Conservation (phyloP, 2,113 vertebrate species). For the Reinhardtius hippoglossoides region DNA sequence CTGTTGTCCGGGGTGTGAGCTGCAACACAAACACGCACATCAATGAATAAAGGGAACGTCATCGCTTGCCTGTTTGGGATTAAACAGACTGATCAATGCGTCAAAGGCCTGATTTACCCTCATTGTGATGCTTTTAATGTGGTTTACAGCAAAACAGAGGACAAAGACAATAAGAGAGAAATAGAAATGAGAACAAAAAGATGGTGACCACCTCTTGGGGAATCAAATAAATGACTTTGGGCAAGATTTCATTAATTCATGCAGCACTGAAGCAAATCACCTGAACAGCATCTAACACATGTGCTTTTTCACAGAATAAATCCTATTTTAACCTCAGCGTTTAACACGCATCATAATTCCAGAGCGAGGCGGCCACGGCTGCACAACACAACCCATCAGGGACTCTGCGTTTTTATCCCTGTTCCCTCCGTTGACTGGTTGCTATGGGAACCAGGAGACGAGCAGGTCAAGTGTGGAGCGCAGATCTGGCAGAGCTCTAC, state of each 20-base stretch:
- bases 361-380: background rate
- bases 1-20: constrained; percentile 99
- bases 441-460: constrained; percentile 61
- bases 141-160: background rate
- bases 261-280: too few species aligned
- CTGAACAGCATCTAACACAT: too few species aligned
- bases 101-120: background rate
- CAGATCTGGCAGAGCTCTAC: constrained; percentile 59
- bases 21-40: constrained; percentile 58
- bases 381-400: background rate
- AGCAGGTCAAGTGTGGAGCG: constrained; percentile 60
- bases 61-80: background rate
- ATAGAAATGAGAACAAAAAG: background rate
- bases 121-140: too few species aligned
- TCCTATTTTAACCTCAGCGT: background rate
- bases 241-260: too few species aligned
- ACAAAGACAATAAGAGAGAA: background rate
- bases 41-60: too few species aligned
- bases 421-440: constrained; percentile 41
- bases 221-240: background rate
- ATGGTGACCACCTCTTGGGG: background rate
- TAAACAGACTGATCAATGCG: background rate
- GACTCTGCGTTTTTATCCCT: background rate
- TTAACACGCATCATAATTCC: constrained; percentile 12
- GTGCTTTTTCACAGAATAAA: background rate